Percentiles rank a stretch among this genome's conserved stretches.
These are phyloP conservation scores for Rhinolophus ferrumequinum DNA, from an alignment of 2,113 vertebrate genomes.

Conservation along the genomic window DNA sequence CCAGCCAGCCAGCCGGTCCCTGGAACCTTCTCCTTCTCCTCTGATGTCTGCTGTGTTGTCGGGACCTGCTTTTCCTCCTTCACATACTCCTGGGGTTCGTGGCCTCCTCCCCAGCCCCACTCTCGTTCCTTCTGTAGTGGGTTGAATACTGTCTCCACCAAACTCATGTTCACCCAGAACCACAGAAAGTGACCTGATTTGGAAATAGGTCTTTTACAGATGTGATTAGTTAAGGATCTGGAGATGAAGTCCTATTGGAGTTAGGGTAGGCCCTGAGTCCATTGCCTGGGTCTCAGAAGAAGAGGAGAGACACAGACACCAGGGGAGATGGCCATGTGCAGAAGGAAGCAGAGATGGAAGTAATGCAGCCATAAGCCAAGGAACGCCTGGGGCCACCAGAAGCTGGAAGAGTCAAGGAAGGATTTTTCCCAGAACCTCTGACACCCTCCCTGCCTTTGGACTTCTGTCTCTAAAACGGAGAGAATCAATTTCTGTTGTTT, in stretches of 20 bases:
- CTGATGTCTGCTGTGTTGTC: neutral
- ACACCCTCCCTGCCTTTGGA: neutral
- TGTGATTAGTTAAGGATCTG: neutral
- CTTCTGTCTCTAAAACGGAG: neutral
- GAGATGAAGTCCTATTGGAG: neutral
- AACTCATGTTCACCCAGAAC: neutral
- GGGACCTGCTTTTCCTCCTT: neutral
- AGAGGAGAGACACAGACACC: neutral
- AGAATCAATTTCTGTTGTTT: rapidly evolving
- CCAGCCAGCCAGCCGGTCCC: neutral
- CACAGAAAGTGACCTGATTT: neutral
- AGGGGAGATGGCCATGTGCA: neutral
- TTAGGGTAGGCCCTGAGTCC: neutral
- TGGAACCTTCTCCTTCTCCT: neutral
- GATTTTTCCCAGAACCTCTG: neutral
- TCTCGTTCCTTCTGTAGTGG: too few species aligned
- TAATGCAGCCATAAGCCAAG: rapidly evolving
- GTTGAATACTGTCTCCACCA: neutral
- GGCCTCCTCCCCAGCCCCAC: neutral
- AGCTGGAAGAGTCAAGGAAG: neutral
- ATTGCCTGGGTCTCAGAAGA: rapidly evolving
- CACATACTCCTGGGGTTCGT: neutral
- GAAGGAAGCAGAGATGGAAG: neutral
- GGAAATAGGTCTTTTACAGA: neutral
- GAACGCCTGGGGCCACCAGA: neutral